phyloP scores from a whole-genome alignment of 2,888 invertebrate genomes.

The Perithous albicinctus region DNA sequence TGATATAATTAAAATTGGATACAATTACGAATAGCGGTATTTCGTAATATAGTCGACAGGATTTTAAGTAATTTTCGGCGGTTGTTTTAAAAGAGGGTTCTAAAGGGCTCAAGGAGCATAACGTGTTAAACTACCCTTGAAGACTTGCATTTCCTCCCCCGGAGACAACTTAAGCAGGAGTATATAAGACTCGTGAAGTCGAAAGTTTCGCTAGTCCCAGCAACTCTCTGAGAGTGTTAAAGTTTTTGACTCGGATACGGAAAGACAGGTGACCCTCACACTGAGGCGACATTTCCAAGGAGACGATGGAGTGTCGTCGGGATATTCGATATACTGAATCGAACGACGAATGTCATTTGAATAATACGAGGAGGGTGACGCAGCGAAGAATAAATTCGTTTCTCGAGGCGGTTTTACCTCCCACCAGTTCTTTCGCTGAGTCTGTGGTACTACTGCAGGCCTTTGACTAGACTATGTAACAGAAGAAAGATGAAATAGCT shows the following conservation, averaged over 20 bases:
- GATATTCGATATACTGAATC: conserved; percentile 70
- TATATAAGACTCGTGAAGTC: conserved; percentile 19
- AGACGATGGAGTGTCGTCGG: conserved; percentile 32
- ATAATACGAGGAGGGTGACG: conserved; percentile 72
- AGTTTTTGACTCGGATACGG: conserved; percentile 30
- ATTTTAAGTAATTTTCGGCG: neutral
- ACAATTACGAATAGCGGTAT: no score
- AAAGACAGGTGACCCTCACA: neutral
- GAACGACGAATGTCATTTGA: conserved; percentile 71
- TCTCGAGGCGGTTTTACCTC: conserved; percentile 45
- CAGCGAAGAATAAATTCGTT: conserved; percentile 70
- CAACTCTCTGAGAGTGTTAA: conserved; percentile 16
- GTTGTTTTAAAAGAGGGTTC: neutral
- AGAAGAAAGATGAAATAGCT: neutral
- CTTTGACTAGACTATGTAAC: conserved; percentile 15
- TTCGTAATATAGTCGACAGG: no score
- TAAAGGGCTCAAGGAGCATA: neutral
- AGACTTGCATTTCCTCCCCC: conserved; percentile 3
- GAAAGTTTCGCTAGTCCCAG: neutral
- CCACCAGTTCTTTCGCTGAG: neutral
- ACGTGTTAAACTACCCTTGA: neutral
- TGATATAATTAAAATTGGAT: no score
- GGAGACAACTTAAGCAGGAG: neutral
- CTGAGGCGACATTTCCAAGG: conserved; percentile 4
- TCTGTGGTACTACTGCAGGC: neutral